Evolutionary conservation across 2,113 vertebrate genomes (phyloP).

Genomic region (Catharus fuscescens): DNA sequence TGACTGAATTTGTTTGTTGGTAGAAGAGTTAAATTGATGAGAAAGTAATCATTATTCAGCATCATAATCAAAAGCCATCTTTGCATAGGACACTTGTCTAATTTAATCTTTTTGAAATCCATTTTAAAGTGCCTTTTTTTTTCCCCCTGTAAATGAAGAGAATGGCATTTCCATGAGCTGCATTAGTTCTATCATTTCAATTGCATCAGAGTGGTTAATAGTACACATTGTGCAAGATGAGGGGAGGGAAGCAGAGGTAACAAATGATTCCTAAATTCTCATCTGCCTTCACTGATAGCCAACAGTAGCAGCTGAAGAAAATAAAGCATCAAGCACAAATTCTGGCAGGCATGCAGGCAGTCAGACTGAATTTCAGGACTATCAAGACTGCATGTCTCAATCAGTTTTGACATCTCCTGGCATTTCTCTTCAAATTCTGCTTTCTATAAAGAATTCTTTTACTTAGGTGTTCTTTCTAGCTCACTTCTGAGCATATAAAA

Average conservation of each 20-base stretch:
- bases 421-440: conserved; percentile 63
- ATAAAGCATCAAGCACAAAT: conserved; percentile 40
- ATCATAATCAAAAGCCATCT: background rate
- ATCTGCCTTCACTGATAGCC: background rate
- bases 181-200: background rate
- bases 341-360: background rate
- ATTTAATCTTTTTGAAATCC: background rate
- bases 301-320: conserved; percentile 13
- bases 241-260: background rate
- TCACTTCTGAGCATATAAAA: background rate
- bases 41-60: background rate
- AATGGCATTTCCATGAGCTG: background rate
- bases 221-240: background rate
- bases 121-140: background rate
- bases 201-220: background rate
- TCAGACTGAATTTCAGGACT: conserved; percentile 63
- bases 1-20: background rate
- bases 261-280: background rate
- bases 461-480: conserved; percentile 46
- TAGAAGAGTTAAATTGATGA: background rate
- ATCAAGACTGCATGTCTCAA: conserved; percentile 72
- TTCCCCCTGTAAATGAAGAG: background rate
- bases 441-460: conserved; percentile 74
- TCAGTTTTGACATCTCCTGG: conserved; percentile 70
- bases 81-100: background rate